Conservation (phyloP, 2,888 invertebrate species). For the Patella caerulea region DNA sequence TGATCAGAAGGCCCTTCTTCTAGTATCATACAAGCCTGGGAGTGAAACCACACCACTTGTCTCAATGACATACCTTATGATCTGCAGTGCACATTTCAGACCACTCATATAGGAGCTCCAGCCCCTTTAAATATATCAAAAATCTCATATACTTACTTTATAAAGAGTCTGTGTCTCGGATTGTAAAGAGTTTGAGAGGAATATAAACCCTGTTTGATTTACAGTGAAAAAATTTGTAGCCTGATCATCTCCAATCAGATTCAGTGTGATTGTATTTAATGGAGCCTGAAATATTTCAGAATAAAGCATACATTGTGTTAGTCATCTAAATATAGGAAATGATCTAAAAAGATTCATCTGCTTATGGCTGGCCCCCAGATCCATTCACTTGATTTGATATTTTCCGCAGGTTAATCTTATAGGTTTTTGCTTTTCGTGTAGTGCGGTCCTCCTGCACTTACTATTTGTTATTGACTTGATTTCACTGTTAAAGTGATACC, state of each 20-base stretch:
- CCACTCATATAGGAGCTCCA: neutral
- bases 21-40: no score
- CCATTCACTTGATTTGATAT: no score
- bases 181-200: conserved; percentile 44
- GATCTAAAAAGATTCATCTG: neutral
- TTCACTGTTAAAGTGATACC: no score
- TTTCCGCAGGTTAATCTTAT: no score
- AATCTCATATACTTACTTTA: conserved; percentile 39
- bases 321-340: neutral
- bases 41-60: no score
- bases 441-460: no score
- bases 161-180: conserved; percentile 50
- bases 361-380: no score
- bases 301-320: neutral
- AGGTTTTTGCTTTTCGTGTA: no score
- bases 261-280: conserved; percentile 46
- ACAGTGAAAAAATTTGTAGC: conserved; percentile 55
- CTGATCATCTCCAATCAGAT: conserved; percentile 50
- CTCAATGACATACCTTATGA: no score
- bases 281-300: conserved; percentile 37
- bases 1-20: no score
- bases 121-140: neutral
- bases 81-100: no score
- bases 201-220: conserved; percentile 51
- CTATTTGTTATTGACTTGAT: no score